These are phyloP conservation scores for Apistogramma diplotaenia DNA, from an alignment of 2,113 vertebrate species.

Conservation along the genomic window DNA sequence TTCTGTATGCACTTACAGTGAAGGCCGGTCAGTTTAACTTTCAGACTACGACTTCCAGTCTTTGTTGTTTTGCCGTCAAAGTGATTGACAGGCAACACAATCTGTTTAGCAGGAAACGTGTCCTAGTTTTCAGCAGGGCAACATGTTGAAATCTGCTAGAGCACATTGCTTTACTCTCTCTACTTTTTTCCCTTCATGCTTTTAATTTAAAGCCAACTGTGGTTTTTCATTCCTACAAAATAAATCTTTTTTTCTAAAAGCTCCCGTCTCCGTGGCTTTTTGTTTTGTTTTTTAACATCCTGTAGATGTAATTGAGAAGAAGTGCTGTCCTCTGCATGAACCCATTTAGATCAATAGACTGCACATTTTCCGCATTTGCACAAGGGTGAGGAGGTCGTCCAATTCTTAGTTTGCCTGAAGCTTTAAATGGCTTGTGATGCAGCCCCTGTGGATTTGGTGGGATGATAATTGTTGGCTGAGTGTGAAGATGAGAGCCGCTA, in stretches of 20 bases:
- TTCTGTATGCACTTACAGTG: neutral
- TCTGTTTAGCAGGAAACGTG: neutral
- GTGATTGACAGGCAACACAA: neutral
- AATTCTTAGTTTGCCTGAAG: neutral
- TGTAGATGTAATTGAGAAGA: neutral
- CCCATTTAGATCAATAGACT: neutral
- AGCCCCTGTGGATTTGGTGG: neutral
- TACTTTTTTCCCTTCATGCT: neutral
- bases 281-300: neutral
- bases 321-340: conserved; percentile 1
- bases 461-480: neutral
- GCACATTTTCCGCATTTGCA: neutral
- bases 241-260: conserved; percentile 57
- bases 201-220: conserved; percentile 4
- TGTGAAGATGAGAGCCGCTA: neutral
- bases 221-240: conserved; percentile 50
- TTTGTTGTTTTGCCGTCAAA: neutral
- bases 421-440: neutral
- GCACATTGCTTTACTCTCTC: neutral
- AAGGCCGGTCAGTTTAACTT: neutral
- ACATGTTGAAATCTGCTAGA: neutral
- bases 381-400: neutral
- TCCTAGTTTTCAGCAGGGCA: neutral
- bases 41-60: neutral
- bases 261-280: neutral